Evolutionary conservation across 1,140 invertebrate species (phyloP).

Genomic region (Maconellicoccus hirsutus): DNA sequence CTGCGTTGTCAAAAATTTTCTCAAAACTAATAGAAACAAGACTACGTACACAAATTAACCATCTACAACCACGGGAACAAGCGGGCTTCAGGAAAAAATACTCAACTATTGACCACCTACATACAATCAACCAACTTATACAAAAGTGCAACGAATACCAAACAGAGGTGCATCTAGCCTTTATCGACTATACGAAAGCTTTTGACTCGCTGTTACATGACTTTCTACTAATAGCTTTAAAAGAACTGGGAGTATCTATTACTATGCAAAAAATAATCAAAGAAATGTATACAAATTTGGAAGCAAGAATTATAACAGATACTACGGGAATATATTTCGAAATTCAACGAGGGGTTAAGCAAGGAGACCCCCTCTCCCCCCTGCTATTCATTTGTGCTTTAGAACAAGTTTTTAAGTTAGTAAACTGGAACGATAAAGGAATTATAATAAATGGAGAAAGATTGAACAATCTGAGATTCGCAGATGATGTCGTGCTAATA

Average conservation of each 20-base stretch:
- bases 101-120: slow-evolving; percentile 23
- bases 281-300: background rate
- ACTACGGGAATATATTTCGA: background rate
- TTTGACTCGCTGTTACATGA: slow-evolving; percentile 6
- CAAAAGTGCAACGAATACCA: slow-evolving; percentile 17
- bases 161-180: slow-evolving; percentile 12
- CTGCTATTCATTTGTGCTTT: slow-evolving; percentile 28
- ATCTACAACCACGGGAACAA: slow-evolving; percentile 14
- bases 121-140: slow-evolving; percentile 16
- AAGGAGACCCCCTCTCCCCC: slow-evolving; percentile 27
- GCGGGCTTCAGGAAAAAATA: slow-evolving; percentile 23
- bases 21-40: slow-evolving; percentile 22
- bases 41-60: slow-evolving; percentile 15
- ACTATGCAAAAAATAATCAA: slow-evolving; percentile 2
- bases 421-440: slow-evolving; percentile 28
- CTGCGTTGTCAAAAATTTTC: slow-evolving; percentile 29
- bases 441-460: slow-evolving; percentile 31
- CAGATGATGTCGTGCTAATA: slow-evolving; percentile 33
- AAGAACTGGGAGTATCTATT: background rate
- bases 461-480: slow-evolving; percentile 33
- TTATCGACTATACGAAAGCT: slow-evolving; percentile 24
- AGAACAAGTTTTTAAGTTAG: slow-evolving; percentile 27
- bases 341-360: slow-evolving; percentile 24
- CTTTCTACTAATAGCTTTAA: background rate
- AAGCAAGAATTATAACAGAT: slow-evolving; percentile 12